Percentiles rank a stretch among this genome's conserved stretches.
These are phyloP conservation scores for Trichopria drosophilae DNA, from an alignment of 2,888 invertebrate species.

Conservation along the genomic window DNA sequence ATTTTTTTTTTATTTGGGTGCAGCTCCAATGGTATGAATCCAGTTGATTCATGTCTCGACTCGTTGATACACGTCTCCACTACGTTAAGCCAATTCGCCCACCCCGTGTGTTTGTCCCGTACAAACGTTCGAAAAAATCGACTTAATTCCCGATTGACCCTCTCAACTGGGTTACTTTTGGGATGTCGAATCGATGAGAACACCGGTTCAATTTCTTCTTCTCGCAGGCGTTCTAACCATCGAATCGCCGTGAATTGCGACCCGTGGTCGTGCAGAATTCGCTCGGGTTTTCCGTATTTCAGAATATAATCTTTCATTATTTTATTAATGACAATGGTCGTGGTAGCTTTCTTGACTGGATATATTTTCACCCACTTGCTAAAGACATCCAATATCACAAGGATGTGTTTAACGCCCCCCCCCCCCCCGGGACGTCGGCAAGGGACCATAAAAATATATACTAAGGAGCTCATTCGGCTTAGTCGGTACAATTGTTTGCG, in stretches of 20 bases:
- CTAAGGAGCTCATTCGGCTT: background rate
- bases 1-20: no score
- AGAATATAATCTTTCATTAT: slow-evolving; percentile 6
- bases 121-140: background rate
- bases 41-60: slow-evolving; percentile 9
- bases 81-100: background rate
- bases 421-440: slow-evolving; percentile 5
- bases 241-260: slow-evolving; percentile 5
- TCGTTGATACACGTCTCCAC: slow-evolving; percentile 8
- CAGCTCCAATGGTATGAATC: slow-evolving; percentile 7
- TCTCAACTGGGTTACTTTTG: slow-evolving; percentile 6
- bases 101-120: background rate
- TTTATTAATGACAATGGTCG: background rate
- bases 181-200: slow-evolving; percentile 7
- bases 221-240: slow-evolving; percentile 1
- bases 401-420: slow-evolving; percentile 20
- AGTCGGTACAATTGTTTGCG: background rate
- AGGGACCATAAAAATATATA: slow-evolving; percentile 24
- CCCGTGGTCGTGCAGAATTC: slow-evolving; percentile 2
- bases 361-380: slow-evolving; percentile 30
- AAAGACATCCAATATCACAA: slow-evolving; percentile 32
- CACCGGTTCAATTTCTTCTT: background rate
- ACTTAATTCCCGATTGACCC: slow-evolving; percentile 1
- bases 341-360: slow-evolving; percentile 23
- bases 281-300: background rate